Percentiles rank a stretch among this genome's conserved stretches.
Conservation (phyloP, 2,113 vertebrate species). For the Indicator indicator region DNA sequence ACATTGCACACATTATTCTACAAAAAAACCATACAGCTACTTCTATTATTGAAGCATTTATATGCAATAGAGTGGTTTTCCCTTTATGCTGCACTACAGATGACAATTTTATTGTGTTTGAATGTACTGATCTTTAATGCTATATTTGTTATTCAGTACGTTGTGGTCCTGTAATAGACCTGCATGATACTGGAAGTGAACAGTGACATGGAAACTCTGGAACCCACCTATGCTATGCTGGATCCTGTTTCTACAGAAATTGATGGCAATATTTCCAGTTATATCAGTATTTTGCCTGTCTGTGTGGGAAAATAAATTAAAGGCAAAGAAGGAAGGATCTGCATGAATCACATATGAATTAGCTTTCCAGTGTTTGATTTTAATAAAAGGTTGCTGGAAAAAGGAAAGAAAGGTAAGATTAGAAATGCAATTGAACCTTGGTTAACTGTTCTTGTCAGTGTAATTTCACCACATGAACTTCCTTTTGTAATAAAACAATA, state of each 20-base stretch:
- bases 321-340: constrained; percentile 3
- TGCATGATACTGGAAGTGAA: neutral
- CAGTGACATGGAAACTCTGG: neutral
- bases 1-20: neutral
- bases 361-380: neutral
- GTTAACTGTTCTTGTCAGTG: neutral
- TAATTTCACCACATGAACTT: neutral
- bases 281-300: neutral
- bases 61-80: neutral
- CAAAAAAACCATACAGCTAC: neutral
- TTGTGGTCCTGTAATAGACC: neutral
- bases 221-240: neutral
- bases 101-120: neutral
- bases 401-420: neutral
- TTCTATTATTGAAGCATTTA: neutral
- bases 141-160: neutral
- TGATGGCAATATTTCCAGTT: neutral
- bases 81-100: neutral
- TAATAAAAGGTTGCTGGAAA: constrained; percentile 13
- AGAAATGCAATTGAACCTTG: neutral
- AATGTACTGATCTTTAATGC: neutral
- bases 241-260: neutral
- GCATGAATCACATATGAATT: neutral
- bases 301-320: neutral
- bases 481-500: neutral